Base-by-base conservation (phyloP, 2,888 invertebrate genomes). In the Crematogaster levior region DNA sequence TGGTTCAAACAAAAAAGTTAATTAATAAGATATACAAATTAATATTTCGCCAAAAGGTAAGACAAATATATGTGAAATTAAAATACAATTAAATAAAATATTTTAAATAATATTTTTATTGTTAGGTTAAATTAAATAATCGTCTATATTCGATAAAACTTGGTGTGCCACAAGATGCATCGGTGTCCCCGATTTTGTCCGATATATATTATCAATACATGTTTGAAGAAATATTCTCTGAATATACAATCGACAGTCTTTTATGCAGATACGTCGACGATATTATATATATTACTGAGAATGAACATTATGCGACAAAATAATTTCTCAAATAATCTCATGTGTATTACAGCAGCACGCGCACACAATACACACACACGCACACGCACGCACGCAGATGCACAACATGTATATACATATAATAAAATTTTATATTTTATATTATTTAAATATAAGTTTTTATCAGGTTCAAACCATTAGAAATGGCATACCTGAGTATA, bases 141-240 rank as follows among this genome's bases (percentile, higher is more conserved):
- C 30, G 5, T 21, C 3, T 40, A 56, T 68, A 66, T 43, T 79
- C 43, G 15, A 58, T 79, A 56, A 68, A 56, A 18, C 1, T 0
- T 58, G 77, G 77, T 43, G 43, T 79, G 12, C 68, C 68, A 46
- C 77, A 79, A 56, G 77, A 68, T 21, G 30, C 30, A n/a, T 4
- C 10, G 10, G 0, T 56, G 18, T 79, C 77, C 1, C 24, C 77
- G 12, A 79, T 79, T 58, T 68, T 79, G 3, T 66, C 56, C 27
- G 68, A 79, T 12, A 79, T 79, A 34, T 79, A 68, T 68, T 79
- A 79, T 9, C 43, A 68, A 43, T 3, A 77, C 5, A 68, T 79
- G 68, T 21, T 24, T 9, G 40, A 51, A 5, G 15, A 56, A 4
- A 18, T 18, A 12, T 81, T 79, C 4, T 21, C 56, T n/a, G 30